These are phyloP conservation scores for Lasioglossum villosulum DNA, from an alignment of 2,888 invertebrate species.

Conservation along the genomic window DNA sequence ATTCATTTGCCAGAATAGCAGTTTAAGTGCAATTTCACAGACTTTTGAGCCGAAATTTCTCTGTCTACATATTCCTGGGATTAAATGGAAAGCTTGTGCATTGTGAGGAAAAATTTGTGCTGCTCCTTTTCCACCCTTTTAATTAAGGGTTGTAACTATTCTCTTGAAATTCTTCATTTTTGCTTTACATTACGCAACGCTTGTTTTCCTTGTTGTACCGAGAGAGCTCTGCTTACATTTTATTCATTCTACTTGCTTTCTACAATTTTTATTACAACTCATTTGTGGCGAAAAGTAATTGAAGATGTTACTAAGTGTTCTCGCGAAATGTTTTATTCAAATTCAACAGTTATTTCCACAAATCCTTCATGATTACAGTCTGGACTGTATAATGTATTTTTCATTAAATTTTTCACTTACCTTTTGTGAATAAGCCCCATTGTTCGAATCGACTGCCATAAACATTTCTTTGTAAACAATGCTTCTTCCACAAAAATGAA, in stretches of 20 bases:
- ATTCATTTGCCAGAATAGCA: neutral
- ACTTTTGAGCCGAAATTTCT: neutral
- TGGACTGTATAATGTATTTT: no score
- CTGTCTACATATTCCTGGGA: neutral
- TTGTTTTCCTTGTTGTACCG: neutral
- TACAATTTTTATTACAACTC: slow-evolving; percentile 1
- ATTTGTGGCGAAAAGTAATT: neutral
- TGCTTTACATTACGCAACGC: neutral
- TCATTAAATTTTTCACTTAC: neutral
- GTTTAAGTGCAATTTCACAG: neutral
- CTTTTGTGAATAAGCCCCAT: no score
- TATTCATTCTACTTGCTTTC: neutral
- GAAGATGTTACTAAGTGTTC: neutral
- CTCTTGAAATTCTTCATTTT: neutral
- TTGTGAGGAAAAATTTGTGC: neutral
- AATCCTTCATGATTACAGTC: neutral
- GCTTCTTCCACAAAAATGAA: neutral
- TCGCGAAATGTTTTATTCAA: neutral
- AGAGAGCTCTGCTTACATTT: slow-evolving; percentile 3
- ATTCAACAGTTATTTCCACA: no score
- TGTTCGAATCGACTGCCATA: no score
- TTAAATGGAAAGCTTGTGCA: neutral
- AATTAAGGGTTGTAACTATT: neutral
- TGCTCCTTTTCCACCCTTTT: neutral
- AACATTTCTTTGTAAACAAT: neutral